Conservation (phyloP, 1,140 invertebrate genomes). For the Belonocnema kinseyi region DNA sequence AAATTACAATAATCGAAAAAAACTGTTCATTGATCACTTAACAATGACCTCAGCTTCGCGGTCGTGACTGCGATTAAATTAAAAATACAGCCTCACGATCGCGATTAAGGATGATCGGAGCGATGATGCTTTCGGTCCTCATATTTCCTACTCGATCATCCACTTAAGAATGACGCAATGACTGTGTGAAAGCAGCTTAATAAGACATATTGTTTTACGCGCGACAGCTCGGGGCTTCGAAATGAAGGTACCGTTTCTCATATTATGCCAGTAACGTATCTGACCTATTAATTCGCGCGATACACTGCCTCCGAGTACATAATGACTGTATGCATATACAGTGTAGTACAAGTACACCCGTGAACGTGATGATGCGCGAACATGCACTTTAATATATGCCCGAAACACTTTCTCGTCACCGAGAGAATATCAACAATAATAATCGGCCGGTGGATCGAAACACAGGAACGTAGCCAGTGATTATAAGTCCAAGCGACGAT, state of each 20-base stretch:
- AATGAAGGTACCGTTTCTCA: background rate
- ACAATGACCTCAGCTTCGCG: background rate
- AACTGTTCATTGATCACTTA: conserved; percentile 3
- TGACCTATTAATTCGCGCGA: conserved; percentile 2
- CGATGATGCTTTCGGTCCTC: conserved; percentile 16
- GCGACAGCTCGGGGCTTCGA: background rate
- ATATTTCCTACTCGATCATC: conserved; percentile 3
- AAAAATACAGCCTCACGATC: background rate
- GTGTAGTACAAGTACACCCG: background rate
- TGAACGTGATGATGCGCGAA: conserved; percentile 12
- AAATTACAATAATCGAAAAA: conserved; percentile 30
- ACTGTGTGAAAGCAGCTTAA: conserved; percentile 2
- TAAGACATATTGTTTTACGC: conserved; percentile 16
- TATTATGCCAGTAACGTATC: background rate
- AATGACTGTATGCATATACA: background rate
- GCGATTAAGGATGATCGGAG: background rate
- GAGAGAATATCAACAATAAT: conserved; percentile 19
- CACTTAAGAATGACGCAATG: conserved; percentile 24
- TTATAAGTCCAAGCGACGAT: conserved; percentile 22
- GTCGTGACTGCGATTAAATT: conserved; percentile 2
- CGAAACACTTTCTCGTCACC: conserved; percentile 14
- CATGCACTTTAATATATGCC: conserved; percentile 6
- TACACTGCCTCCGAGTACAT: background rate
- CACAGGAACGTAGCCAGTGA: background rate
- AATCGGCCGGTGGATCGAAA: conserved; percentile 24